Evolutionary conservation across 2,888 invertebrate genomes (phyloP).

Genomic region (Macrophya alboannulata): DNA sequence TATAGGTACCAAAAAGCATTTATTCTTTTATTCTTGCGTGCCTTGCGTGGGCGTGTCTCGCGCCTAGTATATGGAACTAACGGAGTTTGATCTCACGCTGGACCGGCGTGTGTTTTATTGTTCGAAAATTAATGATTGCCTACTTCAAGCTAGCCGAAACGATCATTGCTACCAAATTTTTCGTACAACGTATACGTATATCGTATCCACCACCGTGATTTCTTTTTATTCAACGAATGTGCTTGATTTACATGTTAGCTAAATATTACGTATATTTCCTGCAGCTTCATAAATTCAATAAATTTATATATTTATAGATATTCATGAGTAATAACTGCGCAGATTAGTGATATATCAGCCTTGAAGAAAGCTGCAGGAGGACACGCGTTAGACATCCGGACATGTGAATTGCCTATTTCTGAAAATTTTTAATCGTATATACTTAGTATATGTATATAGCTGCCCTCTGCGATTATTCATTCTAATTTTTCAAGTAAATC

Average conservation of each 20-base stretch:
- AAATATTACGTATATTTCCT: neutral
- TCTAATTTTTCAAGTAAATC: neutral
- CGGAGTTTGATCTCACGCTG: conserved; percentile 72
- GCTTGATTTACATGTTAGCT: neutral
- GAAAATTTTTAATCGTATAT: neutral
- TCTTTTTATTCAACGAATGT: neutral
- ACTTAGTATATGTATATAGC: neutral
- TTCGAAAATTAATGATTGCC: conserved; percentile 78
- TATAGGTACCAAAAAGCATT: conserved; percentile 74
- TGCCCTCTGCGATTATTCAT: neutral
- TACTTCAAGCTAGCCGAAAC: neutral
- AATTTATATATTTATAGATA: neutral
- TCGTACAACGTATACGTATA: neutral
- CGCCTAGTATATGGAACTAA: neutral
- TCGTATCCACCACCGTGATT: neutral
- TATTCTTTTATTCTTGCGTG: conserved; percentile 62
- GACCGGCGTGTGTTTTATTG: conserved; percentile 71
- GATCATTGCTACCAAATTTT: conserved; percentile 16
- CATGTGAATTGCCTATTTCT: neutral
- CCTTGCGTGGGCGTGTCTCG: conserved; percentile 75
- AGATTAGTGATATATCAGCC: conserved; percentile 13
- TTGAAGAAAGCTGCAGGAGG: neutral
- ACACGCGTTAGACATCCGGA: neutral
- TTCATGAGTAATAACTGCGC: neutral
- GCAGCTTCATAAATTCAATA: neutral